Conservation (phyloP, 2,113 vertebrate species). For the Mustelus asterias region DNA sequence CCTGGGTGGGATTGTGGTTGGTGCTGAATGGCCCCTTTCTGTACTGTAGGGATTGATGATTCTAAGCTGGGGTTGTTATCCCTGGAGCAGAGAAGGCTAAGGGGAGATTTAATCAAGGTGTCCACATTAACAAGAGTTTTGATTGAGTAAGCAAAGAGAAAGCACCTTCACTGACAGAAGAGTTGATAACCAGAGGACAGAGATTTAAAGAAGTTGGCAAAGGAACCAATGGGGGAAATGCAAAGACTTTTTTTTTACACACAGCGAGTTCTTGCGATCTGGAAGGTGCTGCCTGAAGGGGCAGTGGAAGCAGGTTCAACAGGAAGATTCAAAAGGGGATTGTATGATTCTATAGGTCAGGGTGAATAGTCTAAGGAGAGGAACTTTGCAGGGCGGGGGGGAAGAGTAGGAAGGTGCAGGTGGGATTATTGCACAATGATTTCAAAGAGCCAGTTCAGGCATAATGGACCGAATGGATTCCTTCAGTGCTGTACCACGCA, state of each 20-base stretch:
- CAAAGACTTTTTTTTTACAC: background rate
- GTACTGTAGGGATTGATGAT: too few relatives aligned
- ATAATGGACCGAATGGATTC: background rate
- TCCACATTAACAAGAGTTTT: background rate
- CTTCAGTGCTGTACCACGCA: background rate
- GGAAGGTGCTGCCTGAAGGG: background rate
- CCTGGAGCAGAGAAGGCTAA: background rate
- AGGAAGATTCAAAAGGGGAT: background rate
- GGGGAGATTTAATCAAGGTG: background rate
- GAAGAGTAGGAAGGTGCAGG: background rate
- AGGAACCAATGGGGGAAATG: background rate
- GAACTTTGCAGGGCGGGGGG: background rate
- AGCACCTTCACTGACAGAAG: background rate
- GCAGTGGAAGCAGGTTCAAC: background rate
- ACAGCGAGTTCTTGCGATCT: background rate
- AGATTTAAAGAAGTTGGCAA: background rate
- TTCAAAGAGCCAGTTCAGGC: background rate
- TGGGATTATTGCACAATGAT: background rate
- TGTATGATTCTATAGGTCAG: too few relatives aligned
- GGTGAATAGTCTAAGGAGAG: background rate
- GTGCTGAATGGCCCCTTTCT: too few relatives aligned
- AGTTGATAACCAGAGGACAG: background rate
- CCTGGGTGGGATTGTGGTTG: too few relatives aligned
- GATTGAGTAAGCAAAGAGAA: background rate
- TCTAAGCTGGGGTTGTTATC: background rate